These are phyloP conservation scores for Drosophila lini DNA, from an alignment of 1,140 invertebrate species.

Conservation along the genomic window DNA sequence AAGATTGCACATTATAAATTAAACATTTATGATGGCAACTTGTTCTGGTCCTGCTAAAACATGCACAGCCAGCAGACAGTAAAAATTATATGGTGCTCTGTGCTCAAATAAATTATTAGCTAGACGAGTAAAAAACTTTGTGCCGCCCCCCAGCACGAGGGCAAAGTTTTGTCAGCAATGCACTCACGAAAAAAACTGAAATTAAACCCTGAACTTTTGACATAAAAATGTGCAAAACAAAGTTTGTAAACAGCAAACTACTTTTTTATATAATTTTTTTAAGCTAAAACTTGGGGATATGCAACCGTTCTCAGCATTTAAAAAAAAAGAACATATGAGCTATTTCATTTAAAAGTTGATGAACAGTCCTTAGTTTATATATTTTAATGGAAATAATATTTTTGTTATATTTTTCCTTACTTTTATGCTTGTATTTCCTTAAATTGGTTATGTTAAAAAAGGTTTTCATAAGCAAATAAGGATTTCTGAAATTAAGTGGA, in stretches of 20 bases:
- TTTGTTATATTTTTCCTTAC: not conserved
- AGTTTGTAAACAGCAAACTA: constrained; percentile 2
- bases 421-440: not conserved
- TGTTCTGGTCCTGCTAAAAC: constrained; percentile 15
- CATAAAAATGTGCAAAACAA: constrained; percentile 4
- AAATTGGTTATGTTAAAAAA: not conserved
- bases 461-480: not conserved
- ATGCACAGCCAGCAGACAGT: constrained; percentile 29
- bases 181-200: constrained; percentile 13
- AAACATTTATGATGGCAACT: constrained; percentile 40
- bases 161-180: constrained; percentile 26
- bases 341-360: not conserved
- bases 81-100: constrained; percentile 28
- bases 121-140: constrained; percentile 36
- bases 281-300: not conserved
- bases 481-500: no score
- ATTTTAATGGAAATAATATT: not conserved
- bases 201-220: constrained; percentile 6
- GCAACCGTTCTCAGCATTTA: no score
- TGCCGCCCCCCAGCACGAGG: not conserved
- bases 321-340: no score
- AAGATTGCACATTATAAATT: constrained; percentile 60
- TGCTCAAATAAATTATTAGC: constrained; percentile 36
- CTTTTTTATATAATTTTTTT: not conserved
- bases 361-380: not conserved